Evolutionary conservation across 2,797 vertebrate genomes (phyloP).

Genomic region (Chiroxiphia lanceolata): DNA sequence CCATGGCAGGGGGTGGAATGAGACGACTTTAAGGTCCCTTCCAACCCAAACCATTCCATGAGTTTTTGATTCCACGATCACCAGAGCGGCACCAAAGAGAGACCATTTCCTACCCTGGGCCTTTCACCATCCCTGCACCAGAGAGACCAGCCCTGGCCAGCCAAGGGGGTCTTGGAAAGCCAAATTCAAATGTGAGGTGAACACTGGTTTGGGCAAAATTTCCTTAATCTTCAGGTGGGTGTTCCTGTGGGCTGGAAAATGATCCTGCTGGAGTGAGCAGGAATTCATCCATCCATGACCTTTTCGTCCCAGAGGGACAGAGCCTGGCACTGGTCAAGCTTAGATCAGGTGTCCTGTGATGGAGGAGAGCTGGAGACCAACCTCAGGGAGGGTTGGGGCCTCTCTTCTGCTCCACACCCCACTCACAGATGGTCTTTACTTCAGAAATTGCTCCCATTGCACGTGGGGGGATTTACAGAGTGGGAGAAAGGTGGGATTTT

Average conservation of each 20-base stretch:
- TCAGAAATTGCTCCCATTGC: background rate
- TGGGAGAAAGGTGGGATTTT: background rate
- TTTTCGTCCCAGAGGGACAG: background rate
- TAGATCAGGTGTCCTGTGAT: background rate
- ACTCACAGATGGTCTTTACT: background rate
- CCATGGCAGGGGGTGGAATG: background rate
- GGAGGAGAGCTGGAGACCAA: background rate
- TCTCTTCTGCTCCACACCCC: background rate
- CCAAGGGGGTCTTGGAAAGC: background rate
- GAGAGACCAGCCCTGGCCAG: background rate
- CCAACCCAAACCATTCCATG: background rate
- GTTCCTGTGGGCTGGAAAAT: background rate
- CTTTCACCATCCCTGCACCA: background rate
- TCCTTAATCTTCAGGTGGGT: background rate
- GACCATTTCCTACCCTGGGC: background rate
- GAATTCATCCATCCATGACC: background rate
- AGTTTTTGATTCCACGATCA: background rate
- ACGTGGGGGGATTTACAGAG: background rate
- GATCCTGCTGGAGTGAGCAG: background rate
- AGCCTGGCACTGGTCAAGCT: background rate
- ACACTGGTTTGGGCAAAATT: background rate
- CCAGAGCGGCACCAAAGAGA: background rate
- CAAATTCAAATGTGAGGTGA: background rate
- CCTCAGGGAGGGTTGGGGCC: background rate
- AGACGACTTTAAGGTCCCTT: background rate